A percentile compares a stretch with the other conserved stretches of the same genome.
These are phyloP conservation scores for Thalassarche chlororhynchos DNA, from an alignment of 2,113 vertebrate species.

Conservation along the genomic window DNA sequence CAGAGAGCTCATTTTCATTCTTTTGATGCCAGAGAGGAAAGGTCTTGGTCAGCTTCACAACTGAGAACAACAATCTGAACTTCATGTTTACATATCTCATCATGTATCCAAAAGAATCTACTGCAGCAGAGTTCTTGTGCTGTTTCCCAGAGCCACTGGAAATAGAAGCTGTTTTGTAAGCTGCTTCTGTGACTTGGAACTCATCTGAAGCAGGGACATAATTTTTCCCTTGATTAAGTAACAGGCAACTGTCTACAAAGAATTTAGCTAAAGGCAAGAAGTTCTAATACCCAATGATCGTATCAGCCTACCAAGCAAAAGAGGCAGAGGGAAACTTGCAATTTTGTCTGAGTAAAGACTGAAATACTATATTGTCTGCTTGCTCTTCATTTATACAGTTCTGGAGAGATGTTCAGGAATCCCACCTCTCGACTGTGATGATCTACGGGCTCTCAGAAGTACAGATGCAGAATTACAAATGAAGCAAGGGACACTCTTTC, in stretches of 20 bases:
- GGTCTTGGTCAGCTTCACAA: background rate
- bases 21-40: background rate
- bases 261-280: background rate
- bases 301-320: background rate
- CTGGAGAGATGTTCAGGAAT: background rate
- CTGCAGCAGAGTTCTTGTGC: background rate
- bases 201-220: background rate
- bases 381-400: background rate
- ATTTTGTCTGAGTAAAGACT: background rate
- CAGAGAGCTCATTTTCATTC: conserved; percentile 20
- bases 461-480: background rate
- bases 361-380: background rate
- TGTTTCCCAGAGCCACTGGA: background rate
- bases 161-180: background rate
- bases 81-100: background rate
- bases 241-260: background rate
- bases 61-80: background rate
- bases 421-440: background rate
- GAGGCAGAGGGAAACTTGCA: background rate
- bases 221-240: background rate
- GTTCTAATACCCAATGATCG: background rate
- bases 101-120: background rate
- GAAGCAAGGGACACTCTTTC: background rate
- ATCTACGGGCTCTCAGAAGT: background rate
- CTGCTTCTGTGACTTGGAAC: conserved; percentile 14